phyloP scores from a whole-genome alignment of 2,113 vertebrate genomes.

The Psettodes erumei region DNA sequence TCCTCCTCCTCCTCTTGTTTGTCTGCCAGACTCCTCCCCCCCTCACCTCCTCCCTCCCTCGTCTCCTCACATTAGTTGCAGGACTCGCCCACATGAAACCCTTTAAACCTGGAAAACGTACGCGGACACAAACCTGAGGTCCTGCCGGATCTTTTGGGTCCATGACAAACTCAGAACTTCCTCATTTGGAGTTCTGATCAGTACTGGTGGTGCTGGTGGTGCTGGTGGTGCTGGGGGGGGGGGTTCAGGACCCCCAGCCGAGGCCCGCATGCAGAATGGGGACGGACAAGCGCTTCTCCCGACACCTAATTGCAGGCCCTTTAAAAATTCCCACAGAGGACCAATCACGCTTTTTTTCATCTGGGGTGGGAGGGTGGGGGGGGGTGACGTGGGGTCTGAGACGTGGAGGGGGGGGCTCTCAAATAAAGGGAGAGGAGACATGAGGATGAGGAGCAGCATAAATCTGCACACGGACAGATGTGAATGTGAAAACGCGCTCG shows the following conservation, averaged over 20 bases:
- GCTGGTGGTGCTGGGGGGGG: too few species aligned
- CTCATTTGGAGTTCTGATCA: too few species aligned
- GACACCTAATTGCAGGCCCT: slow-evolving; percentile 76
- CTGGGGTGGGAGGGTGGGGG: slow-evolving; percentile 28
- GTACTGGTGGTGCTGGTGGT: too few species aligned
- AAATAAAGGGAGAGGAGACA: slow-evolving; percentile 46
- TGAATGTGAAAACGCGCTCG: slow-evolving; percentile 8
- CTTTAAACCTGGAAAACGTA: too few species aligned
- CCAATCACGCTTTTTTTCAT: slow-evolving; percentile 69
- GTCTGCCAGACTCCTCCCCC: not conserved
- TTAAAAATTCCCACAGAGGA: slow-evolving; percentile 79
- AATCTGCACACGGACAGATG: slow-evolving; percentile 49
- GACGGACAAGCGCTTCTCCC: slow-evolving; percentile 48
- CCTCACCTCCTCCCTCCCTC: not conserved
- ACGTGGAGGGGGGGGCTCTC: slow-evolving; percentile 43
- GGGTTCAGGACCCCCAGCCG: slow-evolving; percentile 76
- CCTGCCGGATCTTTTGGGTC: too few species aligned
- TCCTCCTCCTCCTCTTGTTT: slow-evolving; percentile 23
- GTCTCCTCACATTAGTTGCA: too few species aligned
- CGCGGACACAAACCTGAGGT: too few species aligned
- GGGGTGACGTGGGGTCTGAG: slow-evolving; percentile 34
- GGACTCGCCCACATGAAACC: too few species aligned
- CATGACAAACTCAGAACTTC: too few species aligned
- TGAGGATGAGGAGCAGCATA: slow-evolving; percentile 50
- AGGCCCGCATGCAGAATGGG: slow-evolving; percentile 76